Percentiles rank a stretch among this genome's conserved stretches.
These are phyloP conservation scores for Trichoplusia ni DNA, from an alignment of 1,140 invertebrate species.

Conservation along the genomic window DNA sequence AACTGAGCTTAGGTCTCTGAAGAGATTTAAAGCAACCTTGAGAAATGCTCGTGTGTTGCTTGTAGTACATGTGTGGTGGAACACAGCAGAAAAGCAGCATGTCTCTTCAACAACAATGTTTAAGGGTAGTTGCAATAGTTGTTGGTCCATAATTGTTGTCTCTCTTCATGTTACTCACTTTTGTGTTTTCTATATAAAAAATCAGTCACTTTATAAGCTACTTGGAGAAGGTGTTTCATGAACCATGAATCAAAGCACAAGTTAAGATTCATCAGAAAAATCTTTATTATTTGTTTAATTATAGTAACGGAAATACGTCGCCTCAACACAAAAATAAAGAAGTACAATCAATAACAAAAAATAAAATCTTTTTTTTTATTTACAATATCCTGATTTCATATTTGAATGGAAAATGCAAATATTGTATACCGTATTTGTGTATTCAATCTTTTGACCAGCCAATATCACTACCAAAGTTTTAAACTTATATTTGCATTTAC, in stretches of 20 bases:
- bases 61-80: too few relatives aligned
- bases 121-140: too few relatives aligned
- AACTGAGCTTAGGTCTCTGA: too few relatives aligned
- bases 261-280: conserved; percentile 63
- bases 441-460: conserved; percentile 33
- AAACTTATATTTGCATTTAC: conserved; percentile 33
- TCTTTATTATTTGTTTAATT: conserved; percentile 69
- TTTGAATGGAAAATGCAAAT: conserved; percentile 30
- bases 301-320: conserved; percentile 63
- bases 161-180: too few relatives aligned
- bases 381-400: conserved; percentile 44
- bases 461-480: conserved; percentile 33
- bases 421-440: conserved; percentile 26
- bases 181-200: too few relatives aligned
- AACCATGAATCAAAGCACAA: conserved; percentile 23
- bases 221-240: not conserved
- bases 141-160: too few relatives aligned
- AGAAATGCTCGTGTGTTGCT: too few relatives aligned
- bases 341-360: conserved; percentile 73
- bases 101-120: too few relatives aligned
- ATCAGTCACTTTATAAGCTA: too few relatives aligned
- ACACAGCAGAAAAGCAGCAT: too few relatives aligned
- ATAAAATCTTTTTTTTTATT: conserved; percentile 63
- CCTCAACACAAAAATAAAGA: conserved; percentile 73
- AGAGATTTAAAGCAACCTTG: too few relatives aligned